Evolutionary conservation across 2,888 invertebrate species (phyloP).

Genomic region (Ischnus inquisitorius): DNA sequence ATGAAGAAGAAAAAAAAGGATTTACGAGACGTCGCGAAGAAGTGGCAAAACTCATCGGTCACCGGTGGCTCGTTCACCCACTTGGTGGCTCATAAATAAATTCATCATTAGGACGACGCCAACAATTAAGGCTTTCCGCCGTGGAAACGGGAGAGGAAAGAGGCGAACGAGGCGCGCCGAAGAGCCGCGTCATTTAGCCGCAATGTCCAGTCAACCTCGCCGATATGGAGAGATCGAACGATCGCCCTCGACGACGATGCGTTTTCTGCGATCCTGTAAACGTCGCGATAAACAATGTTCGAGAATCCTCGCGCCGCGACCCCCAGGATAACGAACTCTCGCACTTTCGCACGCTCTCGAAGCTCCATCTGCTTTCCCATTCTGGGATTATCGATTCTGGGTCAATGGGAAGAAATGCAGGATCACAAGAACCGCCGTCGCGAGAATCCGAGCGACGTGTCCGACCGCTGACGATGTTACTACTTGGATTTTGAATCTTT

Average conservation of each 20-base stretch:
- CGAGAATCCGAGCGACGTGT: not conserved
- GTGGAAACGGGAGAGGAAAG: not conserved
- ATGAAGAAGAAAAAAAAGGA: not conserved
- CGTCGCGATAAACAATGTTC: not conserved
- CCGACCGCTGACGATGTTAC: too few species aligned
- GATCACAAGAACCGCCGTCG: not conserved
- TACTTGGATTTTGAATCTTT: not conserved
- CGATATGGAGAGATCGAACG: conserved; percentile 34
- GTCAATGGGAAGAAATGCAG: conserved; percentile 23
- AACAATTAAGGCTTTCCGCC: conserved; percentile 6
- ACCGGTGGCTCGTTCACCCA: conserved; percentile 59
- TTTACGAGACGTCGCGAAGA: not conserved
- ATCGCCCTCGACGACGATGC: not conserved
- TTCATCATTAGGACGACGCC: conserved; percentile 2
- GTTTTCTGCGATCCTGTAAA: conserved; percentile 4
- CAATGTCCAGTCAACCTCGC: not conserved
- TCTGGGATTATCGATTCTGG: not conserved
- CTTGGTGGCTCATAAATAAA: conserved; percentile 37
- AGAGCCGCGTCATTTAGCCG: not conserved
- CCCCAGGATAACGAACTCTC: not conserved
- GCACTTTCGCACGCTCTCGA: conserved; percentile 39
- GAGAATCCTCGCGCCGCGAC: not conserved
- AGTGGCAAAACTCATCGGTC: conserved; percentile 12
- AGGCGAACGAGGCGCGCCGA: conserved; percentile 30
- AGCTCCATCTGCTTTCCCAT: conserved; percentile 6